These are phyloP conservation scores for Passer montanus DNA, from an alignment of 2,113 vertebrate genomes.

Conservation along the genomic window DNA sequence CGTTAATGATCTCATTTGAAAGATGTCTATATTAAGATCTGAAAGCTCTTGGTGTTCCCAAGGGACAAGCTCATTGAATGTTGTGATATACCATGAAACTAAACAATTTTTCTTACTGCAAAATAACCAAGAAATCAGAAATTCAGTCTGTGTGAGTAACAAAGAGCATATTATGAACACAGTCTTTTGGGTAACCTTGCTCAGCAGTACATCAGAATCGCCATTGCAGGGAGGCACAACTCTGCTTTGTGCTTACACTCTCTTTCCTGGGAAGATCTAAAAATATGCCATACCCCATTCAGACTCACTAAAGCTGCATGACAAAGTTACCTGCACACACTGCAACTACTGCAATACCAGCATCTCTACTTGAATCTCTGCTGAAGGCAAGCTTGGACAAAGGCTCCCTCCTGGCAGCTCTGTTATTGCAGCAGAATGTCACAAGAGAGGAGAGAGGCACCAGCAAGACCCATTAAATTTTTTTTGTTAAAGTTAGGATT, in stretches of 20 bases:
- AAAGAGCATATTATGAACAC: background rate
- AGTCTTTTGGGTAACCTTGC: background rate
- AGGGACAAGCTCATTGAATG: background rate
- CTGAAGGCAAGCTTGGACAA: background rate
- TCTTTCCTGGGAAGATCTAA: background rate
- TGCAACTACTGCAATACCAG: background rate
- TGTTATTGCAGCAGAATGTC: background rate
- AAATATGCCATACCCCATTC: background rate
- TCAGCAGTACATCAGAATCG: background rate
- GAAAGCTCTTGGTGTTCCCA: background rate
- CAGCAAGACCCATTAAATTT: background rate
- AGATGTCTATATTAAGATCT: constrained; percentile 34
- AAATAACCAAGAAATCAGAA: constrained; percentile 12
- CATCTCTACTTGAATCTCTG: background rate
- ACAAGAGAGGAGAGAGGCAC: background rate
- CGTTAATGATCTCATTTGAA: constrained; percentile 54
- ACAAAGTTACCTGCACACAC: background rate
- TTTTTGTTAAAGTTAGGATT: background rate
- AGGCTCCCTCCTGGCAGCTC: background rate
- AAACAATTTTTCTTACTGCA: background rate
- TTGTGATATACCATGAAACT: background rate
- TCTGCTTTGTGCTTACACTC: background rate
- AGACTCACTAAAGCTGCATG: background rate
- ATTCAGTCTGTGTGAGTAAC: background rate
- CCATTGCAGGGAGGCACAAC: background rate